Evolutionary conservation across 2,797 vertebrate species (phyloP), one percentile per base, ranked within the genome.

Genomic region (Xerus rutilus): DNA sequence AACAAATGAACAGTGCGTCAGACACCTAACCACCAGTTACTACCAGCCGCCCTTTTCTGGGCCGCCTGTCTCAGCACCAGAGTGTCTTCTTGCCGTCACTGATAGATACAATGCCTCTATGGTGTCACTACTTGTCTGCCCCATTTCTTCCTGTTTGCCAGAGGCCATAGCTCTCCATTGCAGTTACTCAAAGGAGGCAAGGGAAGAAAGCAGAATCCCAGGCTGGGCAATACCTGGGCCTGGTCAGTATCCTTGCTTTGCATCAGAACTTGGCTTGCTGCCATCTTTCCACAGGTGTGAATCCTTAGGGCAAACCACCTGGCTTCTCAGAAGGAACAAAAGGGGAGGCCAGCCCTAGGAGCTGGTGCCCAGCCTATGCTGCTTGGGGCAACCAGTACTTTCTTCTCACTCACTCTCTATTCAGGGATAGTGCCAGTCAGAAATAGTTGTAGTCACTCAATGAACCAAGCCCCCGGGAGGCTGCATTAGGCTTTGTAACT

Each of bases 231-330:
- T 3, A 54, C 12, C 67, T 3, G 0, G 18, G 30, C 47, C 39
- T 45, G 45, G 43, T 49, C 77, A 54, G 32, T 14, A 0, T 7
- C 82, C 30, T 43, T 12, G 20, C 35, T 73, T 72, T 28, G 14
- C 32, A 1, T n/a, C 65, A 64, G 21, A 21, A 21, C 43, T 14
- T 87, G 88, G 74, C 57, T 81, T 49, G 10, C 64, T 25, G 76
- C 59, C 67, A 79, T 81, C 39, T 90, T 47, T 35, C 64, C 52
- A 43, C 69, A 82, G 89, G 78, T 88, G 54, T 32, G 5, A 81
- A 39, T 72, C 10, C 4, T 6, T 15, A 64, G 67, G n/a, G 47
- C 72, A 54, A 79, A 21, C 57, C 76, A 65, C 49, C 30, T 62
- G 0, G 0, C 0, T 0, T 30, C 7, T 90, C 81, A 52, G 54